Conservation (phyloP, 1,140 invertebrate species). For the Bombus balteatus region DNA sequence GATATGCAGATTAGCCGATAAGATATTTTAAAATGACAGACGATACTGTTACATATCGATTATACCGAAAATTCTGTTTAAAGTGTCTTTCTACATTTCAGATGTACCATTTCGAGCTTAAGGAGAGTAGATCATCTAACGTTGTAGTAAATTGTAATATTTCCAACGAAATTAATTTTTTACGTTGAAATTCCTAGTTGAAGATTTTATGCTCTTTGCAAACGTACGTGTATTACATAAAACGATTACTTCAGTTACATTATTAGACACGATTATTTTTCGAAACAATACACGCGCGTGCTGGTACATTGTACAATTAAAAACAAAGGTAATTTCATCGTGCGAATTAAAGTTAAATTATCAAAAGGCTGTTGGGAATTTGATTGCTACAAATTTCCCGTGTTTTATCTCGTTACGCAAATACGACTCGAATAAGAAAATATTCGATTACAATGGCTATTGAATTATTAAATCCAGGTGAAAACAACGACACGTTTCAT, state of each 20-base stretch:
- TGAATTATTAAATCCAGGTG: not conserved
- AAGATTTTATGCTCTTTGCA: not conserved
- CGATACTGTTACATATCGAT: not conserved
- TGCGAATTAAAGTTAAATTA: slow-evolving; percentile 2
- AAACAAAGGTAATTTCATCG: not conserved
- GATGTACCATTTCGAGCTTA: not conserved
- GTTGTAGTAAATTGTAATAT: not conserved
- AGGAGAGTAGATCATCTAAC: too few relatives aligned
- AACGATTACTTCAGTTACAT: not conserved
- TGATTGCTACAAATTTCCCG: too few relatives aligned
- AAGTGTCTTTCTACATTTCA: too few relatives aligned
- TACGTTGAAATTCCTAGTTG: too few relatives aligned
- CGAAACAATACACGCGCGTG: not conserved
- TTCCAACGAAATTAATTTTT: not conserved
- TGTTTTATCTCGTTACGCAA: not conserved
- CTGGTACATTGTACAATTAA: not conserved
- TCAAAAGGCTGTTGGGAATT: not conserved
- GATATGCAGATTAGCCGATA: too few relatives aligned
- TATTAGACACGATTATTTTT: not conserved
- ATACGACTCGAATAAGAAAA: not conserved
- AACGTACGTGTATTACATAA: not conserved
- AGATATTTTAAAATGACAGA: too few relatives aligned
- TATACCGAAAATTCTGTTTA: not conserved
- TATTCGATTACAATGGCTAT: slow-evolving; percentile 7
- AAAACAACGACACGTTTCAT: not conserved